Percentiles rank a stretch among this genome's conserved stretches.
These are phyloP conservation scores for Ophonus ardosiacus DNA, from an alignment of 2,888 invertebrate genomes.

Conservation along the genomic window DNA sequence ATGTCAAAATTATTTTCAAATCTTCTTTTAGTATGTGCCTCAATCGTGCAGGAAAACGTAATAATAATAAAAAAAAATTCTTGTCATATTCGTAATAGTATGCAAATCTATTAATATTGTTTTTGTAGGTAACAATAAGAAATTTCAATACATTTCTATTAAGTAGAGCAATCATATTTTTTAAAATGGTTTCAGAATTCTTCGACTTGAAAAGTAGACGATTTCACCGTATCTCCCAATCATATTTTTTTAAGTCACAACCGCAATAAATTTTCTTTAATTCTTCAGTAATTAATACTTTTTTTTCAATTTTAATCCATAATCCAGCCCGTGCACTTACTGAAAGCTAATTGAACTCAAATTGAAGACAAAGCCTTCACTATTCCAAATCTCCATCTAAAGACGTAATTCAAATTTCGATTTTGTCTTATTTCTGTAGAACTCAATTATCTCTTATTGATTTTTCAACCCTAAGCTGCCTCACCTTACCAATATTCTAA, in stretches of 20 bases:
- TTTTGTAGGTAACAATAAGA: neutral
- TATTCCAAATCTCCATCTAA: neutral
- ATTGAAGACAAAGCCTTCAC: conserved; percentile 24
- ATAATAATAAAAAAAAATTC: too few species aligned
- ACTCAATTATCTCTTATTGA: conserved; percentile 40
- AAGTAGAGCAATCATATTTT: neutral
- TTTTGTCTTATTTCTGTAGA: conserved; percentile 14
- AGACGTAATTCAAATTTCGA: conserved; percentile 30
- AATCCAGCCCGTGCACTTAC: neutral
- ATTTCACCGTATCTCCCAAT: too few species aligned
- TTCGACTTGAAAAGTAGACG: too few species aligned
- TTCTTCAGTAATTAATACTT: neutral
- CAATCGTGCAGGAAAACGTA: too few species aligned
- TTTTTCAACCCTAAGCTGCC: neutral
- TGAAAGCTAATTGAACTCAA: conserved; percentile 30
- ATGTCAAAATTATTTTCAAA: too few species aligned
- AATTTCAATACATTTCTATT: neutral
- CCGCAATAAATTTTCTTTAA: conserved; percentile 2
- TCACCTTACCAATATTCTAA: conserved; percentile 39
- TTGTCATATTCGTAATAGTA: too few species aligned
- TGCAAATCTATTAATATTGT: neutral
- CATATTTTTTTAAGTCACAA: neutral
- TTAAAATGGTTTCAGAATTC: too few species aligned
- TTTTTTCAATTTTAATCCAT: neutral
- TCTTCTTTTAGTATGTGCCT: too few species aligned